Conservation (phyloP, 2,888 invertebrate species). For the Halictus ligatus region DNA sequence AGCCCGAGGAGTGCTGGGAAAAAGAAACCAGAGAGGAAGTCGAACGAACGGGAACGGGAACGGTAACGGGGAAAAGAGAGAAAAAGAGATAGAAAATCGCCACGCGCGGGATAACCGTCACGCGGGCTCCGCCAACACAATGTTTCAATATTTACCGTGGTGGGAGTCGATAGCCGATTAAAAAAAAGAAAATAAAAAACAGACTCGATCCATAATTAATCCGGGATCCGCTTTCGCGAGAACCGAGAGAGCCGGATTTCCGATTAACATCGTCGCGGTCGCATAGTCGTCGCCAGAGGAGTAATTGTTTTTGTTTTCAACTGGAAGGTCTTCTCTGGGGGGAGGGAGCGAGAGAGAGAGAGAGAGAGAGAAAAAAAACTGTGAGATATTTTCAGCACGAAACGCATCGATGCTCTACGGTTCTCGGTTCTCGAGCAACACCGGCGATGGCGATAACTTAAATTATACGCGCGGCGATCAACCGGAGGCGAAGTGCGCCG, state of each 20-base stretch:
- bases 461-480: constrained; percentile 62
- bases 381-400: background rate
- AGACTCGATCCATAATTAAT: constrained; percentile 48
- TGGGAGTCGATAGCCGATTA: background rate
- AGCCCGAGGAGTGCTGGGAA: background rate
- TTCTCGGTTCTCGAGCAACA: constrained; percentile 31
- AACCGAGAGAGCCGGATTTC: background rate
- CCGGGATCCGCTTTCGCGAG: background rate
- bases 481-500: constrained; percentile 52
- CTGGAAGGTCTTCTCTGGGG: background rate
- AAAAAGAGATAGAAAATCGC: background rate
- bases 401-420: constrained; percentile 11
- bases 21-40: background rate
- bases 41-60: constrained; percentile 6
- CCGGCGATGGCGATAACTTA: constrained; percentile 58
- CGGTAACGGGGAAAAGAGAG: background rate
- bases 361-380: background rate
- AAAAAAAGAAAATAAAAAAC: background rate
- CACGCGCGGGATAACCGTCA: background rate
- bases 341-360: background rate
- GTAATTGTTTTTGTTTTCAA: background rate
- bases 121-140: background rate
- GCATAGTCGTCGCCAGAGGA: background rate
- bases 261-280: constrained; percentile 3
- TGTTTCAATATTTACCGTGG: background rate